Percentiles rank a stretch among this genome's conserved stretches.
Evolutionary conservation across 2,797 vertebrate species (phyloP).

Genomic region (Cottoperca gobio): DNA sequence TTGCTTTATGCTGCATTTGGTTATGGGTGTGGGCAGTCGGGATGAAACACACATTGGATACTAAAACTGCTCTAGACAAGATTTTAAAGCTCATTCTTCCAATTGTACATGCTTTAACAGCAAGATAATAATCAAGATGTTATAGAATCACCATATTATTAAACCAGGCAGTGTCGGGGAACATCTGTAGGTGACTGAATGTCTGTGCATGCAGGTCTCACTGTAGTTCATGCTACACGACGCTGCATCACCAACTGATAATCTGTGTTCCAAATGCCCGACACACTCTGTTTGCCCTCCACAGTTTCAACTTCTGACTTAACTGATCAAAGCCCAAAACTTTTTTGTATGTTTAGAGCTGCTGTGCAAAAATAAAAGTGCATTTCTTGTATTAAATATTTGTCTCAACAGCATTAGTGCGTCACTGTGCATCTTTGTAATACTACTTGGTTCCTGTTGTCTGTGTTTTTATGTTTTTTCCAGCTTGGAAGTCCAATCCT

Average conservation of each 20-base stretch:
- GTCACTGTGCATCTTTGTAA: neutral
- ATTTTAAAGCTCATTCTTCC: neutral
- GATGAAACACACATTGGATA: neutral
- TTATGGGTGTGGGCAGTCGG: constrained; percentile 9
- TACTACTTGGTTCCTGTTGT: neutral
- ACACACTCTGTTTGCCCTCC: too few relatives aligned
- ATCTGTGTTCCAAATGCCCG: too few relatives aligned
- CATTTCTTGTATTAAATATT: neutral
- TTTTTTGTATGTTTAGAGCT: too few relatives aligned
- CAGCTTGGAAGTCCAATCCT: constrained; percentile 3
- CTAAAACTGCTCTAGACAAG: neutral
- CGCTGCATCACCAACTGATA: too few relatives aligned
- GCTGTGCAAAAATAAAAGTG: neutral
- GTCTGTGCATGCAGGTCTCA: neutral
- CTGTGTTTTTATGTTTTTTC: constrained; percentile 3
- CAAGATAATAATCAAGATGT: neutral
- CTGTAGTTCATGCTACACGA: neutral
- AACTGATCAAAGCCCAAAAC: too few relatives aligned
- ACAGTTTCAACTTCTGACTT: neutral
- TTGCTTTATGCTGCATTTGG: constrained; percentile 17
- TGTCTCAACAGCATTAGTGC: neutral
- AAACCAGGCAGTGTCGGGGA: too few relatives aligned
- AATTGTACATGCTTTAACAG: neutral
- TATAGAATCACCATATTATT: neutral
- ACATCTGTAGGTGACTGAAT: neutral